Base-by-base conservation (phyloP, 2,113 vertebrate genomes). In the Danio rerio region DNA sequence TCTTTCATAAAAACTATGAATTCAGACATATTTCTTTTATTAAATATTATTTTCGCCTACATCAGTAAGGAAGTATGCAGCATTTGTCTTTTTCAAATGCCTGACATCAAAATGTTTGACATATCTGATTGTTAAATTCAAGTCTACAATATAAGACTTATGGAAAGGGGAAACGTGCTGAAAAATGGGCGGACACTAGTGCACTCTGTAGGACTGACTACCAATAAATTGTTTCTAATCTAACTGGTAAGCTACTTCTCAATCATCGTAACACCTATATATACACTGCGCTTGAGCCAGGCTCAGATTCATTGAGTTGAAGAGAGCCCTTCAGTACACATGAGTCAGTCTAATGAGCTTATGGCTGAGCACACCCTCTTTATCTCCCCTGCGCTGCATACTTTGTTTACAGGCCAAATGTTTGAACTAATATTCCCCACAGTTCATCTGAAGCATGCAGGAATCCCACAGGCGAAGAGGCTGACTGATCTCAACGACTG, bases 401-500 rank as follows among this genome's bases (percentile, higher is more conserved):
- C 84, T 82, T 82, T 50, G 69, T 62, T 78, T 55, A 69, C 69
- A 59, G 58, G 73, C 63, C 66, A 84, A 81, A 83, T 58, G 45
- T 76, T 70, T 81, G 73, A 87, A 83, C 78, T 80, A 53, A 70
- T 79, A 81, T 75, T 71, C 56, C 77, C 31, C 55, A 40, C 31
- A 74, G 55, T 79, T 76, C 21, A 77, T 89, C 70, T 90, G 92
- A 79, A 50, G 76, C 63, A 63, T 78, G 61, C 61, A 10, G 76
- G 65, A 61, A 62, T 79, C 83, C 76, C 65, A 49, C 40, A 58
- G 55, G 70, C 66, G 63, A 74, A n/a, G 31, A 31, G 55, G 45
- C 40, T 21, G 20, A 81, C 1, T 75, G 80, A 86, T 81, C 45
- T 78, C 58, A 76, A 59, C 20, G 55, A 80, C 65, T 53, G 40